Base-by-base conservation (phyloP, 1,140 invertebrate genomes). In the Venturia canescens region DNA sequence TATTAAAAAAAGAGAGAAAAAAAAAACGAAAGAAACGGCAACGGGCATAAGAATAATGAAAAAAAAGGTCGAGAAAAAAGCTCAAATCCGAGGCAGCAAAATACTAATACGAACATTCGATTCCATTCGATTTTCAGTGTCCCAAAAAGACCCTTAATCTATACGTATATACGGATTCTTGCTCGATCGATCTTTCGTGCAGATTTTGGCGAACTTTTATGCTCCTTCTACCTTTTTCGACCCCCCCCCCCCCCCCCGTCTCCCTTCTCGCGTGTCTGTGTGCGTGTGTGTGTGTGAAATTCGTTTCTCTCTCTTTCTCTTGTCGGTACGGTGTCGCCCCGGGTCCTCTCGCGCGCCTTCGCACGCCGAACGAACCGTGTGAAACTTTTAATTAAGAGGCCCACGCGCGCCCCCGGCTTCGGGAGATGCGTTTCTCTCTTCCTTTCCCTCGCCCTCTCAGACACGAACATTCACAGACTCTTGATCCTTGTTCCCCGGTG, bases 371-470 rank as follows among this genome's bases (percentile, higher is more conserved):
- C 83, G 75, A 77, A 77, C 83, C 82, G 86, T 86, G 84, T 83
- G 85, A 87, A 88, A 88, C 84, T 88, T 88, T 88, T 88, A 88
- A 88, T 88, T 88, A 83, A 82, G 86, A 87, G 86, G 84, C 86
- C 84, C 85, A 83, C 84, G 82, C 81, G 83, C 80, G 78, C 80
- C 80, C 60, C 67, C 83, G 82, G 81, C 75, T 70, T 57, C 69
- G 67, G 71, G 67, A 53, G 48, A 81, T 11, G 71, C 21, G 27
- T 15, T 70, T 60, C 67, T 69, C 69, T 60, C 69, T 63, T n/a
- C 27, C 57, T 53, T n/a, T 50, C n/a, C n/a, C 44, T 23, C 67
- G 7, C 48, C 1, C 57, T 34, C 81, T 76, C 26, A 0, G n/a
- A n/a, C n/a, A n/a, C n/a, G n/a, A n/a, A n/a, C n/a, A n/a, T n/a